A percentile compares a stretch with the other conserved stretches of the same genome.
Conservation (phyloP, 2,113 vertebrate genomes). For the Notothenia rossii region DNA sequence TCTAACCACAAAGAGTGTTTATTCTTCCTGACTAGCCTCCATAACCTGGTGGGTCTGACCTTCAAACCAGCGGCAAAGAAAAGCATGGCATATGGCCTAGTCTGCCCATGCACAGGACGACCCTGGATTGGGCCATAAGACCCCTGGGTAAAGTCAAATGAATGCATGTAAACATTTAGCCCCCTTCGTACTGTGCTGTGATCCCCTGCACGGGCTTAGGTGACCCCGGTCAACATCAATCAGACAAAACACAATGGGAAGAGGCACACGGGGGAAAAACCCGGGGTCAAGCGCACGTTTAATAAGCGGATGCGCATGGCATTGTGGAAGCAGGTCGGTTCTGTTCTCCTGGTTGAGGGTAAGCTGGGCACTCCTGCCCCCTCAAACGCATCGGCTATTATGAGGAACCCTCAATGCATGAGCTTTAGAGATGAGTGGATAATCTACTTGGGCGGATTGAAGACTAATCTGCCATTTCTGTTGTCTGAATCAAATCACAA, state of each 20-base stretch:
- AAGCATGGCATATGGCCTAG: constrained; percentile 58
- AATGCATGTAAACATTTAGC: constrained; percentile 84
- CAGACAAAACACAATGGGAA: constrained; percentile 77
- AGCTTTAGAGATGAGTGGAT: constrained; percentile 84
- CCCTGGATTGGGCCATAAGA: constrained; percentile 39
- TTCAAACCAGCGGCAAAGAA: constrained; percentile 49
- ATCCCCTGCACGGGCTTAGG: constrained; percentile 74
- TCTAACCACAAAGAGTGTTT: constrained; percentile 35
- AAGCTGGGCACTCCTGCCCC: constrained; percentile 71
- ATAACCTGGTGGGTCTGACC: constrained; percentile 55
- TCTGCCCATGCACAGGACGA: constrained; percentile 14
- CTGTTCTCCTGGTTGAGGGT: constrained; percentile 57
- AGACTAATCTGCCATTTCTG: constrained; percentile 80
- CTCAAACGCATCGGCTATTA: constrained; percentile 71
- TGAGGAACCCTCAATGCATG: constrained; percentile 78
- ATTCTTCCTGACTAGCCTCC: constrained; percentile 55
- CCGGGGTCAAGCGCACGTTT: constrained; percentile 70
- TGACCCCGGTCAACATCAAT: constrained; percentile 84
- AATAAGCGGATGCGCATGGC: constrained; percentile 73
- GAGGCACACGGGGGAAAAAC: constrained; percentile 70
- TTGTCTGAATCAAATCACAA: constrained; percentile 80
- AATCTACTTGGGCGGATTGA: constrained; percentile 80
- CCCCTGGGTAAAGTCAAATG: constrained; percentile 76
- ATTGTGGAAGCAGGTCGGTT: constrained; percentile 64
- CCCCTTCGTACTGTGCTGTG: constrained; percentile 63